These are phyloP conservation scores for Perognathus longimembris DNA, from an alignment of 2,113 vertebrate genomes.

Conservation along the genomic window DNA sequence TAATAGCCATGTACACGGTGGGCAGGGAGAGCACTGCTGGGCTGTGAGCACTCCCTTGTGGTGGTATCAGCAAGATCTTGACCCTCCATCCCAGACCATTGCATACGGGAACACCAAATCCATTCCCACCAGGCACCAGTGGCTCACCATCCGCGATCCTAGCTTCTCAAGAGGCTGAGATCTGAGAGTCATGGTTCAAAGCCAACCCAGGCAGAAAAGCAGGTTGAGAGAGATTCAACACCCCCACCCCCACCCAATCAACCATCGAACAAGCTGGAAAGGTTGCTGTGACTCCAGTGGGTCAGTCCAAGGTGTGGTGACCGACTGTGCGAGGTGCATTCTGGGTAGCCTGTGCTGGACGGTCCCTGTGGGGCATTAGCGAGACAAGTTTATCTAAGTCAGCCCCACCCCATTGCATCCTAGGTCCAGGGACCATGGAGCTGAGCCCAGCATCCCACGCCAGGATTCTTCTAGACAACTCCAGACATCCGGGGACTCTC, in stretches of 20 bases:
- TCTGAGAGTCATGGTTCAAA: no score
- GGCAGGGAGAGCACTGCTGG: background rate
- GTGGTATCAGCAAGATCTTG: background rate
- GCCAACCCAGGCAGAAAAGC: no score
- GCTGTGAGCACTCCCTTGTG: no score
- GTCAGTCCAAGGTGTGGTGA: background rate
- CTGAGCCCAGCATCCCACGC: background rate
- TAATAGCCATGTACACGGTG: background rate
- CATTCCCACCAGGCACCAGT: no score
- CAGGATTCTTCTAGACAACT: background rate
- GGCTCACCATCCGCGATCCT: no score
- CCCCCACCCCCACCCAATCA: no score
- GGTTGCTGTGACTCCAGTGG: no score
- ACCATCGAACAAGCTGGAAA: no score
- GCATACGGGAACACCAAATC: background rate
- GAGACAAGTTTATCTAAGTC: no score
- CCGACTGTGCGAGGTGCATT: background rate
- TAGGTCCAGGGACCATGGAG: background rate
- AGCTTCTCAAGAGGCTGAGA: no score
- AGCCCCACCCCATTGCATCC: background rate
- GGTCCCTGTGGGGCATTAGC: no score
- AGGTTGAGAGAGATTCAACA: no score
- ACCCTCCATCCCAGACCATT: background rate
- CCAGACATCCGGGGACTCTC: background rate
- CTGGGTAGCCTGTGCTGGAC: background rate